Base-by-base conservation (phyloP, 2,113 vertebrate species). In the Caranx ignobilis region DNA sequence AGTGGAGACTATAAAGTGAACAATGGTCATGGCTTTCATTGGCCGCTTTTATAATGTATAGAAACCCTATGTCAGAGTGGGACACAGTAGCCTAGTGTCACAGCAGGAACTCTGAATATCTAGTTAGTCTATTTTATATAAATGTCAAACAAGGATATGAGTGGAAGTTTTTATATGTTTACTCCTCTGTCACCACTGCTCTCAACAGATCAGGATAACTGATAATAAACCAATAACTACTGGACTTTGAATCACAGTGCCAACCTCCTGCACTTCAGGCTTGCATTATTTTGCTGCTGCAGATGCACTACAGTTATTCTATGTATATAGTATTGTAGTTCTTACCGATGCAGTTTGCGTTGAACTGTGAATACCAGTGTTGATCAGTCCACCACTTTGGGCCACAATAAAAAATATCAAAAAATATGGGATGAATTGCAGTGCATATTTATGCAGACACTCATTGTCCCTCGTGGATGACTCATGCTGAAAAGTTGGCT, bases 1-100 rank as follows among this genome's bases (percentile, higher is more conserved):
- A 39, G 31, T 7, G 66, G 13, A 59, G 57, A 55, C 15, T 55
- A 21, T 43, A 74, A 80, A 41, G 15, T 18, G 12, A 64, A 50
- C 31, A 15, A 43, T 63, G 47, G 37, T 41, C 65, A 21, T 5
- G 34, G 55, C 31, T 32, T 18, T 32, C 19, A 56, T 52, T 2
- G 21, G 18, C 4, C 52, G 5, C 43, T 48, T 75, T 69, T 31
- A 26, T 67, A 13, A 50, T 9, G 4, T 26, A 19, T 2, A 75
- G n/a, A n/a, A 31, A 55, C 26, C 4, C 39, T 48, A 47, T 35
- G 19, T 39, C 16, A 50, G 19, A 19, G 16, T 6, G 0, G 6
- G 39, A n/a, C 7, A 63, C 55, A 59, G 57, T 12, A 41, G n/a
- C 31, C 18, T 4, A 16, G 15, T n/a, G 16, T 34, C 50, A 59